Evolutionary conservation across 2,888 invertebrate genomes (phyloP).

Genomic region (Kryphioiulus occultus): DNA sequence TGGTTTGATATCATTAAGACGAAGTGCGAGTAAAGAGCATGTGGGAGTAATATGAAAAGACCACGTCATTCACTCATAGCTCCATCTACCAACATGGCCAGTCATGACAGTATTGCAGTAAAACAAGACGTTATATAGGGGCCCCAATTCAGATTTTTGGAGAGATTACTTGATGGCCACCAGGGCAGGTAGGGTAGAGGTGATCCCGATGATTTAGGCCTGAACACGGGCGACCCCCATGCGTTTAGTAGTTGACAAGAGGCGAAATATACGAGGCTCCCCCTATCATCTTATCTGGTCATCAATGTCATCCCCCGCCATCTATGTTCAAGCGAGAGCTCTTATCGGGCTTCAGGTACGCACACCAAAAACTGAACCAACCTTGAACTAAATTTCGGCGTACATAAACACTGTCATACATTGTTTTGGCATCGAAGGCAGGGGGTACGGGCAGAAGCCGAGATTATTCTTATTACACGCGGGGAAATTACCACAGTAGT

Average conservation of each 20-base stretch:
- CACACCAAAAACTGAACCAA: neutral
- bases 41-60: no score
- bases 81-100: neutral
- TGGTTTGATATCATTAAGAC: no score
- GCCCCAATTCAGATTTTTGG: neutral
- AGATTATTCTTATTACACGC: conserved; percentile 14
- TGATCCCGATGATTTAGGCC: conserved; percentile 15
- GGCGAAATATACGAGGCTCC: conserved; percentile 24
- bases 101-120: neutral
- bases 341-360: neutral
- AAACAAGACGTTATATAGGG: neutral
- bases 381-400: conserved; percentile 35
- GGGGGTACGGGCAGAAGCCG: neutral
- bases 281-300: conserved; percentile 44
- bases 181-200: conserved; percentile 29
- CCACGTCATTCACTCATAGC: no score
- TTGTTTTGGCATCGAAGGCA: neutral
- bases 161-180: neutral
- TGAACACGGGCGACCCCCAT: conserved; percentile 29
- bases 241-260: conserved; percentile 42
- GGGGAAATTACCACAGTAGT: neutral
- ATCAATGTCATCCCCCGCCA: conserved; percentile 41
- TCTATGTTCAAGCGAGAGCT: conserved; percentile 29
- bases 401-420: neutral
- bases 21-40: no score